Evolutionary conservation across 1,140 invertebrate genomes (phyloP), one percentile per base, ranked within the genome.

Genomic region (Zelostemma sp.): DNA sequence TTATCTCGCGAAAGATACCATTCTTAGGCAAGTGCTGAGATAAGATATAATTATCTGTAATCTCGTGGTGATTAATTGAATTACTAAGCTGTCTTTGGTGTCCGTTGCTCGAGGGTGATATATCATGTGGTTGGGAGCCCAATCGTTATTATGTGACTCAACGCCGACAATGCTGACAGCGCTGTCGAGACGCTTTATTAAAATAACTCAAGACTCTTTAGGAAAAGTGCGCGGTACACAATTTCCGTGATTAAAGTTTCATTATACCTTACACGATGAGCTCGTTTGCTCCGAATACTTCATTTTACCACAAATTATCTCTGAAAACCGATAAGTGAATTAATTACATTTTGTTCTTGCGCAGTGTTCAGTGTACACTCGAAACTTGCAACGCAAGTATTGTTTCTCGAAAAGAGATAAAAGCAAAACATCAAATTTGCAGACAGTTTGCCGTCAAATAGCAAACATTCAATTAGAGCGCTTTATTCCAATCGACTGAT

Each of bases 21-120:
- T 38, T 38, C 12, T 38, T 14, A 3, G 12, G 12, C 35, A n/a
- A 38, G 12, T 38, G 12, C 3, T n/a, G 28, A 56, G 54, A 54
- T 58, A 58, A 57, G 38, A 21, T 59, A 45, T 63, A 63, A 73
- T 73, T 73, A 68, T 40, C 54, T 63, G 58, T 63, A 61, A 72
- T 74, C 64, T 53, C 61, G 5, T 43, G 9, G 47, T 18, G 57
- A 58, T 51, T 70, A 70, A 73, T 70, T 63, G 57, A 60, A 67
- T 73, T 70, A 73, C 45, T 40, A 15, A 43, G 58, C 50, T 69
- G 56, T 15, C n/a, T 47, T 48, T 61, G 33, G 41, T 63, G 55
- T 63, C 47, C 51, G 47, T 69, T 25, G 35, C 54, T 5, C 41
- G 12, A 35, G 17, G 41, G 48, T 45, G 53, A 72, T 68, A 61